A percentile compares a stretch with the other conserved stretches of the same genome.
Conservation (phyloP, 2,113 vertebrate species). For the Lycaon pictus region DNA sequence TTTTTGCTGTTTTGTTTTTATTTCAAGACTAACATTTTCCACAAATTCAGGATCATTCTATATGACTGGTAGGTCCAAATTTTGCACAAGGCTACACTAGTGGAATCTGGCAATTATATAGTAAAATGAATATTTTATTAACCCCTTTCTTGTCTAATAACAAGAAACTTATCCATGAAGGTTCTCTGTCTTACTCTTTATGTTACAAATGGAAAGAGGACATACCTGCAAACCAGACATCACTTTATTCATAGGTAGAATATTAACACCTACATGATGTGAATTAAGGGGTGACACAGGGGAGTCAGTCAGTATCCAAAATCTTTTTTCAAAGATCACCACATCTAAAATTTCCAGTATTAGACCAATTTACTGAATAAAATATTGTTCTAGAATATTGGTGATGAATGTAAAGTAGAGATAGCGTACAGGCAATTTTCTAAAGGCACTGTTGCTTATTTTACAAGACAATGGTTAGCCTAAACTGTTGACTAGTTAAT, state of each 20-base stretch:
- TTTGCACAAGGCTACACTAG: neutral
- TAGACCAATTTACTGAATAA: neutral
- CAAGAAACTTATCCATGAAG: neutral
- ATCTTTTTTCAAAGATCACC: neutral
- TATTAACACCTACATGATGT: neutral
- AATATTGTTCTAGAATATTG: neutral
- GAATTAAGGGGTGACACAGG: neutral
- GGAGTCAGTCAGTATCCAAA: neutral
- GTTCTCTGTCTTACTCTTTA: neutral
- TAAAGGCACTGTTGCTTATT: neutral
- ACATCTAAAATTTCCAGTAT: neutral
- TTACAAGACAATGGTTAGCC: neutral
- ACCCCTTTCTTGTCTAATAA: neutral
- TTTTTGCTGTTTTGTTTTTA: neutral
- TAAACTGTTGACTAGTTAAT: neutral
- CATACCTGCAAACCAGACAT: neutral
- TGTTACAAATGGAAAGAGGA: neutral
- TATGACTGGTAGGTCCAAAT: neutral
- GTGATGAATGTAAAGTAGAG: neutral
- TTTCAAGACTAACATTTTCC: neutral
- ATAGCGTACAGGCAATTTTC: neutral
- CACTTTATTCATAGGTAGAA: neutral
- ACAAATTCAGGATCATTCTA: neutral
- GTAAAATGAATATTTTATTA: neutral
- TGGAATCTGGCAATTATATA: neutral